Conservation (phyloP, 2,113 vertebrate species). For the Brachypteracias leptosomus region DNA sequence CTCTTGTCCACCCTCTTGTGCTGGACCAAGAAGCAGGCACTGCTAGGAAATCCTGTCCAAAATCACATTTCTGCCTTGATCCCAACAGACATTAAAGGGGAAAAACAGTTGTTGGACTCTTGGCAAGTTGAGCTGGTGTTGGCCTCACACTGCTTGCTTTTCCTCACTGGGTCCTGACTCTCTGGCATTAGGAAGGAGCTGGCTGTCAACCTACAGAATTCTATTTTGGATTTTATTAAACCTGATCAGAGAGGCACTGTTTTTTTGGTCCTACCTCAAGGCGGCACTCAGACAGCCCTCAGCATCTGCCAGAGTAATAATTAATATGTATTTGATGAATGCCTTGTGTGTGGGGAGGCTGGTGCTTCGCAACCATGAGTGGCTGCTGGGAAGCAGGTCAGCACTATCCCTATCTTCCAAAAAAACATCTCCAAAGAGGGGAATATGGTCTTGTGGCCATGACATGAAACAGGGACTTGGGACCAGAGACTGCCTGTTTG, state of each 20-base stretch:
- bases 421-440: background rate
- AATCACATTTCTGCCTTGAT: background rate
- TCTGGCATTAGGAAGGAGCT: background rate
- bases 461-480: background rate
- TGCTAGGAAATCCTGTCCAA: background rate
- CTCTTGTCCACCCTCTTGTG: background rate
- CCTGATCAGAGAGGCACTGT: rapidly evolving
- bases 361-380: background rate
- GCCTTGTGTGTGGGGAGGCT: background rate
- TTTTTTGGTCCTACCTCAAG: background rate
- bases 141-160: background rate
- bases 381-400: background rate
- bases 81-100: background rate
- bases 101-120: background rate
- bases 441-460: background rate
- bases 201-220: background rate
- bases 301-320: slow-evolving; percentile 26
- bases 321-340: background rate
- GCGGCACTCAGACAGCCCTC: background rate
- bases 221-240: slow-evolving; percentile 22
- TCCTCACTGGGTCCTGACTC: background rate
- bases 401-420: background rate
- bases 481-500: background rate
- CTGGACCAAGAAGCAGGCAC: background rate
- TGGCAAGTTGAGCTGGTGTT: background rate